Evolutionary conservation across 2,797 vertebrate genomes (phyloP).

Genomic region (Gorsachius magnificus): DNA sequence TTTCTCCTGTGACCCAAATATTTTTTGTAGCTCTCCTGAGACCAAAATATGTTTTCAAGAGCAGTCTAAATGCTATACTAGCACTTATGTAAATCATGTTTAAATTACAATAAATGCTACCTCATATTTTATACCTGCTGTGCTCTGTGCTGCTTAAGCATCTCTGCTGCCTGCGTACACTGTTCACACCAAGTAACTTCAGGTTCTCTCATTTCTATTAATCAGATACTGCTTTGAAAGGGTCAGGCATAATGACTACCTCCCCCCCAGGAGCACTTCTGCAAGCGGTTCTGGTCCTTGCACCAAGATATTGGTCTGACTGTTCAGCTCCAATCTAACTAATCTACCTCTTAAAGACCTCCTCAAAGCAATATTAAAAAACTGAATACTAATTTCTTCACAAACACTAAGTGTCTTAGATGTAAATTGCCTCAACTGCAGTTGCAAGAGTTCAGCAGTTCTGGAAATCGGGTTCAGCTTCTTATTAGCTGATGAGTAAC

Average conservation of each 20-base stretch:
- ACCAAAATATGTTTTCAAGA: not conserved
- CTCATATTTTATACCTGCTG: not conserved
- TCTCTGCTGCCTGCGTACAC: not conserved
- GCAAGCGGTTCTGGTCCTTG: not conserved
- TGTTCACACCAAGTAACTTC: not conserved
- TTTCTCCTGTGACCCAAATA: not conserved
- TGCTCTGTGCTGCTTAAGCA: not conserved
- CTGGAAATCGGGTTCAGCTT: not conserved
- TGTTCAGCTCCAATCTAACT: not conserved
- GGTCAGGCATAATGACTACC: not conserved
- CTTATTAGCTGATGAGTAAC: not conserved
- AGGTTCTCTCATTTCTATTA: not conserved
- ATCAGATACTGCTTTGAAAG: not conserved
- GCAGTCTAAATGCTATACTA: not conserved
- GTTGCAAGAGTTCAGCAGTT: not conserved
- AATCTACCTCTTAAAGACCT: not conserved
- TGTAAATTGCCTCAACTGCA: not conserved
- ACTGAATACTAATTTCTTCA: not conserved
- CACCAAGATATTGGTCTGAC: rapidly evolving
- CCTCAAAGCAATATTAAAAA: not conserved
- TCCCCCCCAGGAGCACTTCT: not conserved
- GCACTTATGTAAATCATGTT: not conserved
- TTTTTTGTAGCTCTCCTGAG: not conserved
- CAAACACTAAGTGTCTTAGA: not conserved
- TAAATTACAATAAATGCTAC: not conserved